These are phyloP conservation scores for Theocolax elegans DNA, from an alignment of 1,140 invertebrate species.

Conservation along the genomic window DNA sequence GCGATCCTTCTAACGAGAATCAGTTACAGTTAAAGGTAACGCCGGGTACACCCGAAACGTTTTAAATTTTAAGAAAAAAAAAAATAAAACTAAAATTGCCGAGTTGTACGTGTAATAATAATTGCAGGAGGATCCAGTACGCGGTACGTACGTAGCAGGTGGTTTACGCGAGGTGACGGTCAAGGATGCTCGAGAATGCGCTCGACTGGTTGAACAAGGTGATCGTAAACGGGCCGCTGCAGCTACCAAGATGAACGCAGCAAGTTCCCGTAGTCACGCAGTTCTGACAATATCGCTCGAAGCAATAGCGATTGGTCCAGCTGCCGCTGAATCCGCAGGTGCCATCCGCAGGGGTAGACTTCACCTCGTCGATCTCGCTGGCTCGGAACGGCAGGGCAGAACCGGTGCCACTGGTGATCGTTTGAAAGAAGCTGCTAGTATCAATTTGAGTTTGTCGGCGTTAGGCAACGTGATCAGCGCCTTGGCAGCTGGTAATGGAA, in stretches of 20 bases:
- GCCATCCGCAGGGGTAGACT: conserved; percentile 82
- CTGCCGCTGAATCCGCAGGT: conserved; percentile 63
- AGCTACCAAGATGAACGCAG: conserved; percentile 87
- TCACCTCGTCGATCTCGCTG: conserved; percentile 91
- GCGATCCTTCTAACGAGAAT: conserved; percentile 42
- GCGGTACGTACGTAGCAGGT: conserved; percentile 63
- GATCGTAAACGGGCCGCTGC: conserved; percentile 81
- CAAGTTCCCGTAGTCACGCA: conserved; percentile 89
- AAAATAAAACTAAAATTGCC: too few species aligned
- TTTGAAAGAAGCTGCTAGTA: conserved; percentile 94
- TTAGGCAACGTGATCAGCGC: conserved; percentile 95
- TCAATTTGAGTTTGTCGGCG: conserved; percentile 93
- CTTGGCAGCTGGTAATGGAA: conserved; percentile 88
- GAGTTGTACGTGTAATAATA: too few species aligned
- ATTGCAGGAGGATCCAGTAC: conserved; percentile 53
- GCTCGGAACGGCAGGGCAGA: conserved; percentile 87
- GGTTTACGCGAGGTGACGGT: conserved; percentile 81
- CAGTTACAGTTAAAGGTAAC: conserved; percentile 55
- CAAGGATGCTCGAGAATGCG: conserved; percentile 80
- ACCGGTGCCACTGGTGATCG: conserved; percentile 88
- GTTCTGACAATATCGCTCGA: conserved; percentile 92
- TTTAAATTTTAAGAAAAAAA: too few species aligned
- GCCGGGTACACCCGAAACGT: background rate
- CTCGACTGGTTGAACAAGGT: conserved; percentile 78
- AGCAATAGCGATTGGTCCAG: conserved; percentile 69